Percentiles rank a stretch among this genome's conserved stretches.
Conservation (phyloP, 2,888 invertebrate genomes). For the Athetis lepigone region DNA sequence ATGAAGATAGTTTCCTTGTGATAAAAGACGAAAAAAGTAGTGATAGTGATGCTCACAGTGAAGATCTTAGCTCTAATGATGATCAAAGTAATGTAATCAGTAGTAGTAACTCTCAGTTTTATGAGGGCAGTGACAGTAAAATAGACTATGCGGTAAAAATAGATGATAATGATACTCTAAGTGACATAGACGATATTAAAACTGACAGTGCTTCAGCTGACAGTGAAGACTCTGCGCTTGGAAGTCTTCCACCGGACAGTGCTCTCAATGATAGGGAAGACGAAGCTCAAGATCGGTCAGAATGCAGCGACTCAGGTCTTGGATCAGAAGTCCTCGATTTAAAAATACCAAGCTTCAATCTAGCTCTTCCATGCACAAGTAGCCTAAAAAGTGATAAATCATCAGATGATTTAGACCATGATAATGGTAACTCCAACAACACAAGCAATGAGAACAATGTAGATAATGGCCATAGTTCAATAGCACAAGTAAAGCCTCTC, state of each 20-base stretch:
- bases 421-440: slow-evolving; percentile 59
- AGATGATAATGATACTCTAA: slow-evolving; percentile 88
- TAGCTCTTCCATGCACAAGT: slow-evolving; percentile 78
- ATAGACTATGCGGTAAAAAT: slow-evolving; percentile 86
- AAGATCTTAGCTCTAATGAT: slow-evolving; percentile 82
- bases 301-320: slow-evolving; percentile 96
- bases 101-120: slow-evolving; percentile 87
- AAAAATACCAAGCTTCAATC: slow-evolving; percentile 80
- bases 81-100: slow-evolving; percentile 83
- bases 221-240: slow-evolving; percentile 92
- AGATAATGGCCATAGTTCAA: slow-evolving; percentile 60
- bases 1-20: slow-evolving; percentile 72
- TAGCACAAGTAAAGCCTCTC: slow-evolving; percentile 69
- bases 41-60: slow-evolving; percentile 86
- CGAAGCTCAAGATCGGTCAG: slow-evolving; percentile 93
- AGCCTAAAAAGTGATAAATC: slow-evolving; percentile 64
- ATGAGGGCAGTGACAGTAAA: slow-evolving; percentile 89
- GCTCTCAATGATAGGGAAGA: slow-evolving; percentile 87
- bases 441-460: slow-evolving; percentile 60
- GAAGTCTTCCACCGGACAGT: slow-evolving; percentile 90
- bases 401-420: slow-evolving; percentile 58
- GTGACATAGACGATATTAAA: slow-evolving; percentile 89
- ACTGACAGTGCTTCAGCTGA: slow-evolving; percentile 89
- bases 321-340: slow-evolving; percentile 93
- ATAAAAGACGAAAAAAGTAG: slow-evolving; percentile 80